A percentile compares a stretch with the other conserved stretches of the same genome.
Conservation (phyloP, 2,888 invertebrate genomes). For the Nomada flava region DNA sequence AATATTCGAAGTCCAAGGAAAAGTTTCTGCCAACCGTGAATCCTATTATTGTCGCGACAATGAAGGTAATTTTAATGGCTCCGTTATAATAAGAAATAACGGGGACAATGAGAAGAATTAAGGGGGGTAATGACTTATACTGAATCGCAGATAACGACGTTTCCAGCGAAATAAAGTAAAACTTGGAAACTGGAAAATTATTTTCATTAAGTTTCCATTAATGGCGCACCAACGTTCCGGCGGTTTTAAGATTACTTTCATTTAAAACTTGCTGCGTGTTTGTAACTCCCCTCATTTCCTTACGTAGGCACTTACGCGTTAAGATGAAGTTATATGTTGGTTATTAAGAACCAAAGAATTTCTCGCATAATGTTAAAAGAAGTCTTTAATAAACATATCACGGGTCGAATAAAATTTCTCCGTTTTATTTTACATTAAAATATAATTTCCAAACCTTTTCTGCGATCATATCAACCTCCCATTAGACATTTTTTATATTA, state of each 20-base stretch:
- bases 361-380: too few species aligned
- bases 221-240: background rate
- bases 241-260: background rate
- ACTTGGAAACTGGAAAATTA: slow-evolving; percentile 33
- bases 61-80: slow-evolving; percentile 49
- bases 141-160: slow-evolving; percentile 35
- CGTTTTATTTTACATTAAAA: too few species aligned
- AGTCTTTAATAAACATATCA: too few species aligned
- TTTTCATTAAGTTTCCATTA: slow-evolving; percentile 38
- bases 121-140: slow-evolving; percentile 39
- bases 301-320: background rate
- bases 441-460: too few species aligned
- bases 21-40: slow-evolving; percentile 24
- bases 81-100: slow-evolving; percentile 45
- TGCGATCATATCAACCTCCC: background rate
- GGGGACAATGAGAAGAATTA: slow-evolving; percentile 33
- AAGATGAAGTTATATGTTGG: background rate
- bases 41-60: slow-evolving; percentile 43
- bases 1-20: slow-evolving; percentile 29
- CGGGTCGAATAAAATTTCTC: too few species aligned
- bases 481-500: background rate
- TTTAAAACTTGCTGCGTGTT: background rate
- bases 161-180: slow-evolving; percentile 13
- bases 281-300: too few species aligned
- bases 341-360: too few species aligned